phyloP scores from a whole-genome alignment of 2,797 vertebrate species.

The Coendou prehensilis region DNA sequence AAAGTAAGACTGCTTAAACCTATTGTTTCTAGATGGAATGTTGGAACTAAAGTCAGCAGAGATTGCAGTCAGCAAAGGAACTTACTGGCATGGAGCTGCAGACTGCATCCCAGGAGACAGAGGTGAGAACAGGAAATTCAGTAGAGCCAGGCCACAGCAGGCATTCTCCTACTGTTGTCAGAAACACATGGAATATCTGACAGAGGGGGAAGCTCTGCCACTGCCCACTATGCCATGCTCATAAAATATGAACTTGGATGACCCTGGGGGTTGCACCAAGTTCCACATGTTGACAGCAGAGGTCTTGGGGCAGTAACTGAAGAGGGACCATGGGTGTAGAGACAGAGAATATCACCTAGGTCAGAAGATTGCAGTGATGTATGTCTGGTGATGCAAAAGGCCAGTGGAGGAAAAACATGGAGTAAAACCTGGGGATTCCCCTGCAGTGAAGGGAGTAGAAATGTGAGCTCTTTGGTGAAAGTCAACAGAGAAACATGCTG shows the following conservation, averaged over 20 bases:
- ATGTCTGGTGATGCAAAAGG: too few relatives aligned
- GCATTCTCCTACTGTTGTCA: not conserved
- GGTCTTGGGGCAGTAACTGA: not conserved
- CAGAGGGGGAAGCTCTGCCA: not conserved
- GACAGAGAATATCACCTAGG: too few relatives aligned
- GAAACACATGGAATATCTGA: not conserved
- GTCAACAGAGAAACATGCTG: too few relatives aligned
- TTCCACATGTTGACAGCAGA: not conserved
- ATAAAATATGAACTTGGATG: not conserved
- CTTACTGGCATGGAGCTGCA: not conserved
- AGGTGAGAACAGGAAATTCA: too few relatives aligned
- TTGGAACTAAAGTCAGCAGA: not conserved
- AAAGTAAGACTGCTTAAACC: not conserved
- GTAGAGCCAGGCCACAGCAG: not conserved
- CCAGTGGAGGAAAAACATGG: too few relatives aligned
- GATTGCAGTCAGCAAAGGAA: not conserved
- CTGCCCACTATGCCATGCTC: not conserved
- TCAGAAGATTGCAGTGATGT: too few relatives aligned
- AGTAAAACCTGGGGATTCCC: too few relatives aligned
- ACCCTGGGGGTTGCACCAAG: not conserved
- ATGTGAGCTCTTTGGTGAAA: too few relatives aligned
- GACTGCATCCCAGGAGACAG: too few relatives aligned
- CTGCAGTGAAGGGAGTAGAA: too few relatives aligned
- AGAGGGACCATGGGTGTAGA: too few relatives aligned
- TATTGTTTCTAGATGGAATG: not conserved